phyloP scores from a whole-genome alignment of 1,140 invertebrate species.

The Hermetia illucens region DNA sequence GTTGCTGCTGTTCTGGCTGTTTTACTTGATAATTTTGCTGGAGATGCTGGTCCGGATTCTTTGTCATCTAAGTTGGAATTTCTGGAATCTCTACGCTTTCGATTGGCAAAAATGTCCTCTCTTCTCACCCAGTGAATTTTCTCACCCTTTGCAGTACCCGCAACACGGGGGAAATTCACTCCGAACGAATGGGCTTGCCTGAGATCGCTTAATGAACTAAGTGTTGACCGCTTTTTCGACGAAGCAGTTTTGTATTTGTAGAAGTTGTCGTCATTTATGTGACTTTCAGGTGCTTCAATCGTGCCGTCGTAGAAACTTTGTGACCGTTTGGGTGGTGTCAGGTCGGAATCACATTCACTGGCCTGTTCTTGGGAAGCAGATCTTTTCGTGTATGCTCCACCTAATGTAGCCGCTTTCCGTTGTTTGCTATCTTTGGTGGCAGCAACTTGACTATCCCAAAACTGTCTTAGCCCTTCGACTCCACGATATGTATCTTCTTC shows the following conservation, averaged over 20 bases:
- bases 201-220: too few species aligned
- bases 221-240: too few species aligned
- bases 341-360: neutral
- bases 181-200: neutral
- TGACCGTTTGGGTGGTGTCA: conserved; percentile 8
- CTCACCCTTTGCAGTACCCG: conserved; percentile 6
- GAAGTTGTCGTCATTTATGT: conserved; percentile 24
- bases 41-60: too few species aligned
- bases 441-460: conserved; percentile 26
- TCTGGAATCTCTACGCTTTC: too few species aligned
- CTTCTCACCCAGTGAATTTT: conserved; percentile 10
- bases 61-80: too few species aligned
- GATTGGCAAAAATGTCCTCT: conserved; percentile 6
- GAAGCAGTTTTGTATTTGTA: conserved; percentile 28
- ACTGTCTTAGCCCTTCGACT: conserved; percentile 20
- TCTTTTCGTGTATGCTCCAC: neutral
- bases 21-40: neutral
- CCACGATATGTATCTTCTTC: too few species aligned
- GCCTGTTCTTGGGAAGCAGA: neutral
- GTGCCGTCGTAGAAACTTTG: neutral
- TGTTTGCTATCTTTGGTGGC: conserved; percentile 17
- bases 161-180: conserved; percentile 1
- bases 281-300: conserved; percentile 5
- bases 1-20: conserved; percentile 3
- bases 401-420: conserved; percentile 1